Evolutionary conservation across 2,797 vertebrate species (phyloP), one percentile per base, ranked within the genome.

Genomic region (Florisuga fusca): DNA sequence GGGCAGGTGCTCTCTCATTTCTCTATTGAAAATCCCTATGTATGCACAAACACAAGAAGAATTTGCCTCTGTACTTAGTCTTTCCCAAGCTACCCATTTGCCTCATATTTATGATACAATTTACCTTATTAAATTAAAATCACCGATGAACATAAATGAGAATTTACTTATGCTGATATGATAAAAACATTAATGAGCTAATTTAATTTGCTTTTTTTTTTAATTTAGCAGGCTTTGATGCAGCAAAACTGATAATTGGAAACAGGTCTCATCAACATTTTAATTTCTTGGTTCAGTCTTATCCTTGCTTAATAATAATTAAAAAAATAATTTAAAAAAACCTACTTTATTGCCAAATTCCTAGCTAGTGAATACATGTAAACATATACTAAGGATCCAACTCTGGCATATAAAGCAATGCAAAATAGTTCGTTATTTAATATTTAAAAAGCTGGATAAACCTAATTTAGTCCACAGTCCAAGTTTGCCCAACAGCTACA

Each of bases 391-490:
- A 20, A 76, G 25, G 20, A 59, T 84, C 23, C 55, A 72, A 76
- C n/a, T 74, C 55, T 75, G 84, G 83, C 41, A 84, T 50, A 91
- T 6, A 81, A 90, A 74, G 29, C 29, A 64, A 33, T 75, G 33
- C 22, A 90, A 89, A 91, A 69, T 72, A 92, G 84, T 66, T 74
- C 21, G 64, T 84, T 88, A 84, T 80, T 90, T 95, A 86, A 64
- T 77, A 87, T 57, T 87, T 1, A 36, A 61, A 89, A 93, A 92
- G 18, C 43, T 71, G 71, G 38, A 71, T 80, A 92, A 94, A 93
- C 85, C 68, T 90, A 93, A 94, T 81, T 94, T 93, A 93, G 68
- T 93, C 87, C 57, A 87, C 36, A 87, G 82, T 66, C 84, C 46
- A 89, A 73, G 50, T 66, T 88, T 89, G 76, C 83, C 91, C 82